phyloP scores from a whole-genome alignment of 2,113 vertebrate genomes.

The Mobula hypostoma region DNA sequence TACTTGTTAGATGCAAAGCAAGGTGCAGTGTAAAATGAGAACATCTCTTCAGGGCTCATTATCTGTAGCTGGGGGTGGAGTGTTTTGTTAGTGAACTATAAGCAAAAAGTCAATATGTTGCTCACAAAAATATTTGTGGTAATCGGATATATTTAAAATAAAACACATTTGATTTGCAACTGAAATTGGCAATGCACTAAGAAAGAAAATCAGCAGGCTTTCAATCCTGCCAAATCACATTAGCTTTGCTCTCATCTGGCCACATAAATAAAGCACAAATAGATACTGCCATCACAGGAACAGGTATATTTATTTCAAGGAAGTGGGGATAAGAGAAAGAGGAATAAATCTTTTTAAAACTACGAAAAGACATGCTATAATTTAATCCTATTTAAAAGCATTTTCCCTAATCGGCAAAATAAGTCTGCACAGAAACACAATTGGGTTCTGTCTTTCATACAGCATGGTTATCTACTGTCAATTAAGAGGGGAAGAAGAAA shows the following conservation, averaged over 20 bases:
- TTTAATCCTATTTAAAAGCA: background rate
- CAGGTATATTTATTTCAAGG: background rate
- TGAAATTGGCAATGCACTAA: background rate
- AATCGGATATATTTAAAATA: background rate
- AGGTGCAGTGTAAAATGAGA: background rate
- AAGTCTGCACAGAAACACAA: background rate
- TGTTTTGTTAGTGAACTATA: constrained; percentile 1
- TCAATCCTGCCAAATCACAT: constrained; percentile 19
- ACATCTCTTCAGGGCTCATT: background rate
- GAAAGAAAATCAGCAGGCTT: background rate
- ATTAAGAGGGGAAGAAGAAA: background rate
- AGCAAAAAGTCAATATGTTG: constrained; percentile 20
- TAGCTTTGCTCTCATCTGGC: background rate
- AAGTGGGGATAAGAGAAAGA: background rate
- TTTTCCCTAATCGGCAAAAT: background rate
- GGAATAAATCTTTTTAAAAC: background rate
- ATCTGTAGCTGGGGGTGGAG: background rate
- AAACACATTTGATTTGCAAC: background rate
- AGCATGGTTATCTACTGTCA: background rate
- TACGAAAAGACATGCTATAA: background rate
- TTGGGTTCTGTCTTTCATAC: background rate
- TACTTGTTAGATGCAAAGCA: background rate
- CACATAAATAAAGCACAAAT: background rate
- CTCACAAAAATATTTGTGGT: constrained; percentile 4
- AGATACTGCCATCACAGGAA: background rate